These are phyloP conservation scores for Pardalotus punctatus DNA, from an alignment of 2,113 vertebrate species.

Conservation along the genomic window DNA sequence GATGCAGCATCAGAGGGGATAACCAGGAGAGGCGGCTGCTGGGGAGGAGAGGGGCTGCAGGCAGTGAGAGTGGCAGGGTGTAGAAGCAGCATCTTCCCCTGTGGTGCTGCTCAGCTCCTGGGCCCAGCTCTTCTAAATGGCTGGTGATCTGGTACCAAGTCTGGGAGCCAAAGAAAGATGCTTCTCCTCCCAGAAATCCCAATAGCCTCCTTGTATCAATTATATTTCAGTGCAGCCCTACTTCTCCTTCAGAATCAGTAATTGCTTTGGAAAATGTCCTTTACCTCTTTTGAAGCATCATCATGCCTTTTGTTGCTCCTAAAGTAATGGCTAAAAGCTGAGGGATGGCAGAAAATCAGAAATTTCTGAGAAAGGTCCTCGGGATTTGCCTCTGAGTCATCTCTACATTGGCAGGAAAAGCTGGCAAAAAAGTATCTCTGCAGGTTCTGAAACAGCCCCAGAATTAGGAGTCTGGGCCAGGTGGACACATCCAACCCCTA, in stretches of 20 bases:
- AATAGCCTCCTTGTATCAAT: not conserved
- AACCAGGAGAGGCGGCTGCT: not conserved
- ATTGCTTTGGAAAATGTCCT: not conserved
- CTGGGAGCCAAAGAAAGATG: not conserved
- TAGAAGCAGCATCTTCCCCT: not conserved
- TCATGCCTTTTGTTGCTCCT: not conserved
- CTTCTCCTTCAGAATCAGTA: not conserved
- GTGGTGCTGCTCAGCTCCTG: not conserved
- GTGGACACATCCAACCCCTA: not conserved
- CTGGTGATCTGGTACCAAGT: not conserved
- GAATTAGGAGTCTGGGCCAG: not conserved
- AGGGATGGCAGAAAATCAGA: not conserved
- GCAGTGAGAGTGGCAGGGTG: not conserved
- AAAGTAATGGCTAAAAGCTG: not conserved
- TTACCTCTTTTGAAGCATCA: not conserved
- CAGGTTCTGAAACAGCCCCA: not conserved
- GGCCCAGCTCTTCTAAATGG: not conserved
- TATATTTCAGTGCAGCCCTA: not conserved
- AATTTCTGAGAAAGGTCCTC: not conserved
- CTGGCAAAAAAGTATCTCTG: not conserved
- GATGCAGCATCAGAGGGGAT: not conserved
- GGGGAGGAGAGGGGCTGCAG: not conserved
- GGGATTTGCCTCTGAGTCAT: not conserved
- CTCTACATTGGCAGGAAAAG: not conserved
- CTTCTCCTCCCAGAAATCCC: not conserved